These are phyloP conservation scores for Scaptomyza montana DNA, from an alignment of 1,140 invertebrate genomes.

Conservation along the genomic window DNA sequence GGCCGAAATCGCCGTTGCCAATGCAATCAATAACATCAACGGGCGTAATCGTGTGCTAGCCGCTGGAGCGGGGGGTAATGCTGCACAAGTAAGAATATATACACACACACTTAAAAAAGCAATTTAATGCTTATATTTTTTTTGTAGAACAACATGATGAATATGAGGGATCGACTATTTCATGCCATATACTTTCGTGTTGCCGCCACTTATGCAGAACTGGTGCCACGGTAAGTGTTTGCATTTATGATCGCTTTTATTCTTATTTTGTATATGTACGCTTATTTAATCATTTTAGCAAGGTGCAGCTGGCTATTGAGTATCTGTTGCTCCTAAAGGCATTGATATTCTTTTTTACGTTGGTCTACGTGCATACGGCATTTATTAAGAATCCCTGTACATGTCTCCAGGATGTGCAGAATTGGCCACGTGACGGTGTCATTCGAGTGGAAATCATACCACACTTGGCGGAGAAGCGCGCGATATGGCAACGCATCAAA, in stretches of 20 bases:
- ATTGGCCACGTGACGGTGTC: constrained; percentile 98
- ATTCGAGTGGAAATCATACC: constrained; percentile 97
- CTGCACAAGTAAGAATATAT: constrained; percentile 53
- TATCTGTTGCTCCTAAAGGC: constrained; percentile 96
- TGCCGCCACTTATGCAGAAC: constrained; percentile 94
- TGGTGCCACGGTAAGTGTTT: constrained; percentile 87
- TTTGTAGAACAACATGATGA: constrained; percentile 89
- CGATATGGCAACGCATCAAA: constrained; percentile 87
- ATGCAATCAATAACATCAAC: constrained; percentile 76
- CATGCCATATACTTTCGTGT: constrained; percentile 97
- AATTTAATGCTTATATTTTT: constrained; percentile 26
- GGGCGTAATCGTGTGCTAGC: constrained; percentile 59
- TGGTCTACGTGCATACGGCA: constrained; percentile 97
- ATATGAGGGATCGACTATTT: constrained; percentile 96
- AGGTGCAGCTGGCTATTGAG: constrained; percentile 94
- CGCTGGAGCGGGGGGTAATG: constrained; percentile 37
- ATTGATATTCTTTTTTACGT: constrained; percentile 93
- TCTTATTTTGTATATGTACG: not conserved
- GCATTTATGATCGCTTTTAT: constrained; percentile 12
- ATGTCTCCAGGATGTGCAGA: constrained; percentile 95
- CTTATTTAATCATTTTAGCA: constrained; percentile 82
- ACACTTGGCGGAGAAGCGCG: constrained; percentile 92
- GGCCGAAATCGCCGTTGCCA: constrained; percentile 67
- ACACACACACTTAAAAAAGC: constrained; percentile 1
- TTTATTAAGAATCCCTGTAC: constrained; percentile 97